phyloP scores from a whole-genome alignment of 2,888 invertebrate genomes.

The Philonicus albiceps region DNA sequence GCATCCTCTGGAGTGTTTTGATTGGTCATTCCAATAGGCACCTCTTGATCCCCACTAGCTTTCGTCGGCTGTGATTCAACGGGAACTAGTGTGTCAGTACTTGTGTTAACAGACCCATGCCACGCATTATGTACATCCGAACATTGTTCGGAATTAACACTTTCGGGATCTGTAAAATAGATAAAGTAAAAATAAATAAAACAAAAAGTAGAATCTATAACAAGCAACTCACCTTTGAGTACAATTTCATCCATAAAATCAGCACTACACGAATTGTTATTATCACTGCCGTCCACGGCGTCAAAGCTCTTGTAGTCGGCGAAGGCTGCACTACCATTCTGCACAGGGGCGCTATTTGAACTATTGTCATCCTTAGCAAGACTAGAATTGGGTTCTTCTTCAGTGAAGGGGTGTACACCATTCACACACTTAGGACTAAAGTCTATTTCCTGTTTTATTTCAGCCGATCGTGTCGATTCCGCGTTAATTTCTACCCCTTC shows the following conservation, averaged over 20 bases:
- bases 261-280: slow-evolving; percentile 7
- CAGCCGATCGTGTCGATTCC: slow-evolving; percentile 15
- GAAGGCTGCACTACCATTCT: slow-evolving; percentile 28
- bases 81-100: slow-evolving; percentile 67
- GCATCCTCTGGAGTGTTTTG: neutral
- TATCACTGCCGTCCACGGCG: slow-evolving; percentile 17
- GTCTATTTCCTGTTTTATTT: slow-evolving; percentile 39
- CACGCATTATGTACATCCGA: slow-evolving; percentile 52
- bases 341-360: slow-evolving; percentile 21
- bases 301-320: slow-evolving; percentile 14
- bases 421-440: slow-evolving; percentile 28
- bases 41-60: slow-evolving; percentile 29
- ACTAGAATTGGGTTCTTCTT: slow-evolving; percentile 39
- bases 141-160: slow-evolving; percentile 46
- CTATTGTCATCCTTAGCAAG: slow-evolving; percentile 35
- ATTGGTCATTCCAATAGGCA: slow-evolving; percentile 8
- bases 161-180: slow-evolving; percentile 42
- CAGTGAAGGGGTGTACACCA: slow-evolving; percentile 20
- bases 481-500: neutral
- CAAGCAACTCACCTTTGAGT: slow-evolving; percentile 52
- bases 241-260: slow-evolving; percentile 54
- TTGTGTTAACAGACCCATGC: slow-evolving; percentile 63
- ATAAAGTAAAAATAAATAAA: neutral
- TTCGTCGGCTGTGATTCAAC: slow-evolving; percentile 47
- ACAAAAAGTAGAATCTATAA: neutral